Base-by-base conservation (phyloP, 2,888 invertebrate genomes). In the Sepioteuthis lessoniana region DNA sequence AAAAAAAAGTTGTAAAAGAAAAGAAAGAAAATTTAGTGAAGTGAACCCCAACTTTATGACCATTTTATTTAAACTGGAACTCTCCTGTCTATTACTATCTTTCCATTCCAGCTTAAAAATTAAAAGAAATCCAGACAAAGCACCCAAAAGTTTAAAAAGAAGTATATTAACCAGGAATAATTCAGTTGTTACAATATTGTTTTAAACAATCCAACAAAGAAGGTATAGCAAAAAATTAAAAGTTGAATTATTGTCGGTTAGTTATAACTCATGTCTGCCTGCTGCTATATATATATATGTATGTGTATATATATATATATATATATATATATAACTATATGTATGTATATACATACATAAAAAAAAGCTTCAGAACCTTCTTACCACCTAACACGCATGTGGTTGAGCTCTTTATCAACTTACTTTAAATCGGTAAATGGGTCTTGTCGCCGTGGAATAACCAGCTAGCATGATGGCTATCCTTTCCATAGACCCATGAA, bases 381-480 rank as follows among this genome's bases (percentile, higher is more conserved):
- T 42, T 46, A 38, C 91, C 91, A 90, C 35, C 25, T 37, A 21
- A 90, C 90, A 90, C 42, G 42, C 91, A 92, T 92, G 92, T 92
- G 92, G 92, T 47, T 76, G 76, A n/a, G 16, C n/a, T 76, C 7
- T 60, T 47, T 47, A 46, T 92, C 31, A 93, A 92, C 95, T 93
- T 95, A 96, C 96, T 95, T 96, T 96, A 93, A 95, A 96, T 94
- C 95, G 95, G 95, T 96, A 95, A 93, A 96, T 55, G 90, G 95
- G 95, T 94, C 95, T 95, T 35, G 96, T 95, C 19, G 95, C 95
- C 60, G 94, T 95, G 1, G 95, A 94, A 94, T 96, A 96, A 93
- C 95, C 95, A 90, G 94, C 94, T 7, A 96, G 94, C 37, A 96
- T 47, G 21, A 93, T 95, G 31, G 94, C 94, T 38, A 96, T 94